These are phyloP conservation scores for Neolamprologus caudopunctatus DNA, from an alignment of 2,113 vertebrate genomes.

Conservation along the genomic window DNA sequence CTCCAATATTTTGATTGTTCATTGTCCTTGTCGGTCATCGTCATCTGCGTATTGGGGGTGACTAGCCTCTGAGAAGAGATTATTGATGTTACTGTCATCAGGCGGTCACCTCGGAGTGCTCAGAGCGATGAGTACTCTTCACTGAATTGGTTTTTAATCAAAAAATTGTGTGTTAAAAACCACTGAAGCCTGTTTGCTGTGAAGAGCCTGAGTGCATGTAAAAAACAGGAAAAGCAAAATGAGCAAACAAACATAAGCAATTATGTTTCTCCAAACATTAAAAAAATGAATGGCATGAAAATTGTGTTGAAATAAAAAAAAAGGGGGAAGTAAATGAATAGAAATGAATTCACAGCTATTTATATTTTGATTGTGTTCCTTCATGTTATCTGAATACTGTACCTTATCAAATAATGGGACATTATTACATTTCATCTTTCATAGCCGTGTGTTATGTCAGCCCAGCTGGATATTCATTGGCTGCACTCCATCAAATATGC, in stretches of 20 bases:
- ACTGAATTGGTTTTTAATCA: constrained; percentile 53
- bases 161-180: constrained; percentile 37
- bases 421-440: neutral
- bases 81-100: constrained; percentile 52
- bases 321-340: neutral
- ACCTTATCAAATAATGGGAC: neutral
- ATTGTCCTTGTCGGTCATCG: constrained; percentile 49
- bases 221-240: neutral
- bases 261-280: neutral
- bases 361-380: neutral
- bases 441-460: neutral
- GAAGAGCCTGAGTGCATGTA: neutral
- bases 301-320: neutral
- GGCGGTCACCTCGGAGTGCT: constrained; percentile 34
- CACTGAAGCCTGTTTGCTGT: neutral
- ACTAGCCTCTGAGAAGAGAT: constrained; percentile 16
- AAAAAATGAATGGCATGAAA: neutral
- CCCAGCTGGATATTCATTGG: neutral
- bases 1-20: constrained; percentile 44
- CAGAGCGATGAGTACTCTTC: constrained; percentile 23
- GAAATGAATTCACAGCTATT: neutral
- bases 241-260: neutral
- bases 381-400: neutral
- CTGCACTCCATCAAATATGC: neutral
- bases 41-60: neutral